Evolutionary conservation across 2,888 invertebrate species (phyloP), one percentile per base, ranked within the genome.

Genomic region (Pherbina coryleti): DNA sequence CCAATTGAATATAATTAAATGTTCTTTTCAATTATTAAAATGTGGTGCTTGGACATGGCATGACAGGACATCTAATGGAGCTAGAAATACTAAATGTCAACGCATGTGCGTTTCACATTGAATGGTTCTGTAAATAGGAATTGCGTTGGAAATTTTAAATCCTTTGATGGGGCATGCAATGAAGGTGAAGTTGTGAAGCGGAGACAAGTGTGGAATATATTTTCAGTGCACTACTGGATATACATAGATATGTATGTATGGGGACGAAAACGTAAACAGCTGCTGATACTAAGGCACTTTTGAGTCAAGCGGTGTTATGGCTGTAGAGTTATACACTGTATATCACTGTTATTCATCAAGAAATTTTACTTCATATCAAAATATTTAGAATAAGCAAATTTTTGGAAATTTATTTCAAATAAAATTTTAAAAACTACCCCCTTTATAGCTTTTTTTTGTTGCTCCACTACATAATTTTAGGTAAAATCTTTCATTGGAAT

Each of bases 1-100:
- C 51, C 69, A 22, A 69, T 69, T 69, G 69, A 51, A 69, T 51
- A 25, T 69, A 49, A 69, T 69, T 69, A 69, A 69, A 69, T 53
- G 49, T 17, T 51, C 69, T 28, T 28, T 69, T 69, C 51, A 69
- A 69, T 69, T 69, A 69, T 69, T 69, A n/a, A 53, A 49, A 51
- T 51, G 69, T 22, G 51, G 28, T 51, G 17, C 28, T 28, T 66
- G 25, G 64, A 66, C 31, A 66, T 19, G 34, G 8, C 64, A 34
- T 34, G 66, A 7, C 11, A 60, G 57, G 57, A 28, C 66, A 69
- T 51, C 25, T 28, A 69, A 69, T 69, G 69, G 34, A 31, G 64
- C 19, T n/a, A 17, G 34, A 34, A 34, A 34, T 64, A 8, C n/a
- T 49, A 69, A 69, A 37, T 37, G 37, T 37, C 67, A 34, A 19